Evolutionary conservation across 2,888 invertebrate species (phyloP).

Genomic region (Ophonus ardosiacus): DNA sequence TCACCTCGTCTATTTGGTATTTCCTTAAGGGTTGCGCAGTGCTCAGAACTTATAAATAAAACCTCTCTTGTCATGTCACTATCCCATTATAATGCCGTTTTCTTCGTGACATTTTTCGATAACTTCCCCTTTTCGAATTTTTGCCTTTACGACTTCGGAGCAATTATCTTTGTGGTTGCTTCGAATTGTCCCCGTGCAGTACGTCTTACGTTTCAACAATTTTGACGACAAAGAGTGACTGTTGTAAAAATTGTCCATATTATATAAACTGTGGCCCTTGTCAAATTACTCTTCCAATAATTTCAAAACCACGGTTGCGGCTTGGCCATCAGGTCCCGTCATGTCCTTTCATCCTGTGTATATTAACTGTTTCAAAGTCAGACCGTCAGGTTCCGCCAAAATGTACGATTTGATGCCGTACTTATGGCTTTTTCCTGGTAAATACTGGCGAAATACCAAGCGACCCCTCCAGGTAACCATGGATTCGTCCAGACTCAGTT

Average conservation of each 20-base stretch:
- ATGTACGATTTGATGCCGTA: constrained; percentile 71
- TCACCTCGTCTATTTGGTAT: too few species aligned
- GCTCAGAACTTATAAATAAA: too few species aligned
- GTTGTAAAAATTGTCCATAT: constrained; percentile 69
- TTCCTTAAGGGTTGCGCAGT: too few species aligned
- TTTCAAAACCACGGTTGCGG: constrained; percentile 66
- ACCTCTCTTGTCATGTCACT: too few species aligned
- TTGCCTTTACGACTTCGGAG: too few species aligned
- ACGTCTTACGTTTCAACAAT: constrained; percentile 65
- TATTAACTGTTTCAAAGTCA: constrained; percentile 66
- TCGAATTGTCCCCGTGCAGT: constrained; percentile 65
- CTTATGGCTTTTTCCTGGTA: constrained; percentile 68
- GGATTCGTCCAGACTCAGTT: constrained; percentile 66
- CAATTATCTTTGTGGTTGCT: too few species aligned
- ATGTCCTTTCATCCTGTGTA: constrained; percentile 63
- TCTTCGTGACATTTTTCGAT: too few species aligned
- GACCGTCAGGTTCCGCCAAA: constrained; percentile 71
- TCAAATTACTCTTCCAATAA: constrained; percentile 64
- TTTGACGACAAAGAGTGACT: constrained; percentile 51
- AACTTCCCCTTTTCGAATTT: too few species aligned
- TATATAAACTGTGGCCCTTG: constrained; percentile 67
- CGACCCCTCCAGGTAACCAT: constrained; percentile 68
- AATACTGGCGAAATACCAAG: constrained; percentile 68
- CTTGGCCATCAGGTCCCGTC: constrained; percentile 61
- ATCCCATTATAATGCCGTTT: too few species aligned